A percentile compares a stretch with the other conserved stretches of the same genome.
Evolutionary conservation across 2,113 vertebrate species (phyloP).

Genomic region (Gnathonemus echidnorhynchus): DNA sequence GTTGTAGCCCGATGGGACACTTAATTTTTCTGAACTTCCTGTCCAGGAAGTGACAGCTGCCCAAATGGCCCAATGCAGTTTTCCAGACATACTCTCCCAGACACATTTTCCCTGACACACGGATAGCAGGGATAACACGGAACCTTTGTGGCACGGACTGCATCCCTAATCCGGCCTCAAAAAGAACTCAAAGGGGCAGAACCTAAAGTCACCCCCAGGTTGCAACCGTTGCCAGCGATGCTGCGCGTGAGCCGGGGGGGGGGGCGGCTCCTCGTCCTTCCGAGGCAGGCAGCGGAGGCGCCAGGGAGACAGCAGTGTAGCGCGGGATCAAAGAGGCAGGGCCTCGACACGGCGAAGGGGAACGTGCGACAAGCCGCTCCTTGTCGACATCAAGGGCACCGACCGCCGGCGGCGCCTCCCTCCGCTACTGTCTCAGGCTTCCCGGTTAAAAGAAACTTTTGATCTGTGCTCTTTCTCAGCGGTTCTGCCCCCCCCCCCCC

Average conservation of each 20-base stretch:
- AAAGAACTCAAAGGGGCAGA: background rate
- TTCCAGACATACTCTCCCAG: background rate
- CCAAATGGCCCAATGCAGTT: background rate
- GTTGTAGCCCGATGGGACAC: background rate
- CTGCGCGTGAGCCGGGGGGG: background rate
- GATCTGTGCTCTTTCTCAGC: slow-evolving; percentile 24
- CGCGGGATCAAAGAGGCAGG: slow-evolving; percentile 10
- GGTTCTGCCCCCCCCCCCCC: background rate
- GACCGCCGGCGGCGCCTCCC: slow-evolving; percentile 45
- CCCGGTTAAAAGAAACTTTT: slow-evolving; percentile 40
- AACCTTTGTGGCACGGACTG: background rate
- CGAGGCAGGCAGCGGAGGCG: slow-evolving; percentile 28
- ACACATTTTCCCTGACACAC: background rate
- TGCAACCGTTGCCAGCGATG: background rate
- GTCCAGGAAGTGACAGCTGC: background rate
- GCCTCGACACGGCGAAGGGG: background rate
- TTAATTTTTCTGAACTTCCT: background rate
- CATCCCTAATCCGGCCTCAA: background rate
- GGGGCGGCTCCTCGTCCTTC: slow-evolving; percentile 46
- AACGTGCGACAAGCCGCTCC: slow-evolving; percentile 52
- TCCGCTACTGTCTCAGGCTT: slow-evolving; percentile 28
- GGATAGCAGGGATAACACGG: background rate
- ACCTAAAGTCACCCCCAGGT: background rate
- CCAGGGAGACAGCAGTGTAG: background rate
- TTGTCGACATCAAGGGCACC: slow-evolving; percentile 50